Percentiles rank a stretch among this genome's conserved stretches.
phyloP scores from a whole-genome alignment of 1,140 invertebrate genomes.

The Polypedilum vanderplanki region DNA sequence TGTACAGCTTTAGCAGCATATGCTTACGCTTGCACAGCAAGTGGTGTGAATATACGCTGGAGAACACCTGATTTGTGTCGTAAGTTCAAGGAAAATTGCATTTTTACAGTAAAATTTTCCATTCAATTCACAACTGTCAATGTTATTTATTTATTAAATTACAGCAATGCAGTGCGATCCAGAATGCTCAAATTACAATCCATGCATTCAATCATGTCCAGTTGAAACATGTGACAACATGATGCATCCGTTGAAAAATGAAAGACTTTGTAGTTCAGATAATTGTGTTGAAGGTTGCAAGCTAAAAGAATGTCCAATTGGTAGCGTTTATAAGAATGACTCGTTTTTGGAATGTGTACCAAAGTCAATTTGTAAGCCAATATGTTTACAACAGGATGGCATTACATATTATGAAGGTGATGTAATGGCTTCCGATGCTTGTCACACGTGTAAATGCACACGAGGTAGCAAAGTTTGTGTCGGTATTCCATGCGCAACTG shows the following conservation, averaged over 20 bases:
- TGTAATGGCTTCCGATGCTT: conserved; percentile 61
- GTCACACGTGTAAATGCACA: conserved; percentile 66
- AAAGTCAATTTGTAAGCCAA: conserved; percentile 57
- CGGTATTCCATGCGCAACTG: conserved; percentile 55
- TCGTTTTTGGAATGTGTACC: conserved; percentile 65
- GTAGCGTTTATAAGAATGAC: conserved; percentile 61
- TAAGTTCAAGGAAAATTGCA: conserved; percentile 46
- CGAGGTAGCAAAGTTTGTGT: conserved; percentile 59
- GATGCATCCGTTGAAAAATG: conserved; percentile 51
- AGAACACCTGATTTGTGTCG: conserved; percentile 72
- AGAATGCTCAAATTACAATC: conserved; percentile 65
- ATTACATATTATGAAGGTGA: conserved; percentile 69
- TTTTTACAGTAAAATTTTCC: neutral
- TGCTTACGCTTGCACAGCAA: conserved; percentile 68
- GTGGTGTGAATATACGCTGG: conserved; percentile 70
- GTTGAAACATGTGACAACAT: conserved; percentile 75
- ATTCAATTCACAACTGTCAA: neutral
- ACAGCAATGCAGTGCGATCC: conserved; percentile 81
- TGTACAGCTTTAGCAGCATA: conserved; percentile 83
- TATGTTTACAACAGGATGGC: conserved; percentile 60
- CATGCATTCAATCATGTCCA: conserved; percentile 75
- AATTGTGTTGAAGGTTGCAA: conserved; percentile 65
- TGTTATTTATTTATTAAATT: conserved; percentile 3
- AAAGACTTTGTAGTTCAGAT: conserved; percentile 60
- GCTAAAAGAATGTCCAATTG: conserved; percentile 61